Percentiles rank a stretch among this genome's conserved stretches.
phyloP scores from a whole-genome alignment of 2,888 invertebrate species.

The Thecocarcelia acutangulata region DNA sequence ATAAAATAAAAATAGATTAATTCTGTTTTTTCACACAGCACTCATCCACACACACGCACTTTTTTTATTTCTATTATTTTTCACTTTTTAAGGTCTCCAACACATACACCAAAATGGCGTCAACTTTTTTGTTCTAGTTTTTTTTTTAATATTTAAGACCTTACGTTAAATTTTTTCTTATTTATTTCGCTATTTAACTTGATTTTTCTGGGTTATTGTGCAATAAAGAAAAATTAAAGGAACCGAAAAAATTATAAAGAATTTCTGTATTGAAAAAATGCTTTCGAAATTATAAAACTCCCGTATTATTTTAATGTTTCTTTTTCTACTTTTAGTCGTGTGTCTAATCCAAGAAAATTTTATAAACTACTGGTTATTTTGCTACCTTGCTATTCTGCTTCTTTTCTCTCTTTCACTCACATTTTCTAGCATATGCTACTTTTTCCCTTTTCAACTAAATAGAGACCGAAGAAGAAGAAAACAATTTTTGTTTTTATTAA shows the following conservation, averaged over 20 bases:
- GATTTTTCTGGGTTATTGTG: constrained; percentile 41
- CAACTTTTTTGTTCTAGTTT: constrained; percentile 65
- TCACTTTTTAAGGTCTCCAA: constrained; percentile 54
- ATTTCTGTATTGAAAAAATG: constrained; percentile 55
- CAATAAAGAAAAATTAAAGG: constrained; percentile 56
- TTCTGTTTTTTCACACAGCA: constrained; percentile 39
- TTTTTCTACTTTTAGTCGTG: constrained; percentile 32
- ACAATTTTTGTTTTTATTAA: constrained; percentile 24
- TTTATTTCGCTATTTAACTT: constrained; percentile 37
- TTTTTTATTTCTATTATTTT: constrained; percentile 56
- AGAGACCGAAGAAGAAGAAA: background rate
- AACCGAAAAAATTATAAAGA: constrained; percentile 68
- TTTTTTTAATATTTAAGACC: constrained; percentile 36
- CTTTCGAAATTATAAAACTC: constrained; percentile 57
- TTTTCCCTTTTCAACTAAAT: background rate
- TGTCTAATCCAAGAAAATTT: constrained; percentile 64
- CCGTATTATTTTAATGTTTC: constrained; percentile 43
- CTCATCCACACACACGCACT: constrained; percentile 53
- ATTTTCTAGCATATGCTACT: constrained; percentile 7
- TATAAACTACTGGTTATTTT: constrained; percentile 47
- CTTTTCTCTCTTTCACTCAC: background rate
- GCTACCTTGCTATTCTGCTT: constrained; percentile 24
- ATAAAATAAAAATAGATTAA: constrained; percentile 70
- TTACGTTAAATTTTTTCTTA: constrained; percentile 47
- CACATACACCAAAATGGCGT: constrained; percentile 71